phyloP scores from a whole-genome alignment of 2,113 vertebrate species.

The Pitta sordida region DNA sequence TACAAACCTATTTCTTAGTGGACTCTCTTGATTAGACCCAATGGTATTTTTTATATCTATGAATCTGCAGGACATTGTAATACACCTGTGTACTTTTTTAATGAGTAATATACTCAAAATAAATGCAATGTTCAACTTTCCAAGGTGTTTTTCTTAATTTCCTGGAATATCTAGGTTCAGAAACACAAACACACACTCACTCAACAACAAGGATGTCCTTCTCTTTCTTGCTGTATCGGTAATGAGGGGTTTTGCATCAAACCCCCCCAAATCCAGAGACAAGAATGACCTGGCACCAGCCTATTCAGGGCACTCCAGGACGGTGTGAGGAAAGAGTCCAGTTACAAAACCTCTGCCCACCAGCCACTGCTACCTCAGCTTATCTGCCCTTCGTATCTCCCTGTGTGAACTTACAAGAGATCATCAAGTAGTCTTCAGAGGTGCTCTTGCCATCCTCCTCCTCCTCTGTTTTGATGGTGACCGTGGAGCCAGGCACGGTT shows the following conservation, averaged over 20 bases:
- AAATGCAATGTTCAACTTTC: not conserved
- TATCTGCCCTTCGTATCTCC: not conserved
- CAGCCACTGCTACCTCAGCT: not conserved
- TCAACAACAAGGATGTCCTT: not conserved
- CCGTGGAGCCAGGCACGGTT: conserved; percentile 80
- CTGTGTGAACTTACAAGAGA: conserved; percentile 87
- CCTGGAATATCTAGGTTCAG: not conserved
- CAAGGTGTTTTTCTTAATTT: not conserved
- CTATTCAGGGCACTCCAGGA: not conserved
- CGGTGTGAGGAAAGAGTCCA: not conserved
- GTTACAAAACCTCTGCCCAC: not conserved
- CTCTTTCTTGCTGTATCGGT: not conserved
- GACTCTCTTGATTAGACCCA: not conserved
- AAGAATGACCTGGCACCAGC: not conserved
- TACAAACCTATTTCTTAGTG: not conserved
- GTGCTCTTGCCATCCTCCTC: conserved; percentile 89
- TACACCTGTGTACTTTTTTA: not conserved
- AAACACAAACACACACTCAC: not conserved
- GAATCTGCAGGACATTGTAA: not conserved
- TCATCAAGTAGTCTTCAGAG: conserved; percentile 98
- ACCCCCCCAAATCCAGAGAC: not conserved
- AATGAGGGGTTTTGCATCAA: not conserved
- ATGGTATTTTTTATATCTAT: fast-evolving
- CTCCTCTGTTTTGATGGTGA: conserved; percentile 90
- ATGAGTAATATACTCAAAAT: not conserved